Conservation (phyloP, 2,888 invertebrate species). For the Dynastes hyllus region DNA sequence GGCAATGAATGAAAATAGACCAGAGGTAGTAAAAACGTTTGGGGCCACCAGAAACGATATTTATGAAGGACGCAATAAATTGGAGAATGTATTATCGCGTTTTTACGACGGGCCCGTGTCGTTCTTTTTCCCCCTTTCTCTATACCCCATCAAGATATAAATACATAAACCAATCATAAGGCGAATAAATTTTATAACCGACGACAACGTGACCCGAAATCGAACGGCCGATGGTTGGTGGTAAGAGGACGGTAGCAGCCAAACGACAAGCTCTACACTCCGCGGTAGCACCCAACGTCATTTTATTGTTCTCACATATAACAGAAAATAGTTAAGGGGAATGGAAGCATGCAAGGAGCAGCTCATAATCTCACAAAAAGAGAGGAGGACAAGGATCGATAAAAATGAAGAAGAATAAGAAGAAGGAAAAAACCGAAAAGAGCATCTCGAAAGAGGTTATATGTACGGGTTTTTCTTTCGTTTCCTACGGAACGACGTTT, state of each 20-base stretch:
- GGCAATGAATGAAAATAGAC: not conserved
- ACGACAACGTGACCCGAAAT: constrained; percentile 46
- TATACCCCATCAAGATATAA: constrained; percentile 28
- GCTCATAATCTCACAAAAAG: not conserved
- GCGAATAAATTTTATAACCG: constrained; percentile 42
- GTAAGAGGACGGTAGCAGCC: not conserved
- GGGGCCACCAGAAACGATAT: constrained; percentile 18
- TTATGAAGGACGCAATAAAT: constrained; percentile 43
- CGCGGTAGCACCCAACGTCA: not conserved
- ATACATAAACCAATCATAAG: constrained; percentile 48
- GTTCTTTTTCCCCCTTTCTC: not conserved
- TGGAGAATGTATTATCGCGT: constrained; percentile 39
- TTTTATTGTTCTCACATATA: constrained; percentile 35
- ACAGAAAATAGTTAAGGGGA: not conserved
- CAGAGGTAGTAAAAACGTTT: not conserved
- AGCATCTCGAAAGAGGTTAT: not conserved
- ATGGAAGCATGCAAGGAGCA: not conserved
- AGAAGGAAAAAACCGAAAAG: not conserved
- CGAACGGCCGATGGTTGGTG: constrained; percentile 14
- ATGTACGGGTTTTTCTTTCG: constrained; percentile 1
- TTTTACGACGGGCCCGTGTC: constrained; percentile 18
- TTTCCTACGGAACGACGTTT: constrained; percentile 19
- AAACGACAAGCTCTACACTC: not conserved
- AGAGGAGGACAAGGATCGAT: not conserved
- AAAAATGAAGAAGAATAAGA: not conserved